A percentile compares a stretch with the other conserved stretches of the same genome.
phyloP scores from a whole-genome alignment of 2,113 vertebrate species.

The Pardalotus punctatus region DNA sequence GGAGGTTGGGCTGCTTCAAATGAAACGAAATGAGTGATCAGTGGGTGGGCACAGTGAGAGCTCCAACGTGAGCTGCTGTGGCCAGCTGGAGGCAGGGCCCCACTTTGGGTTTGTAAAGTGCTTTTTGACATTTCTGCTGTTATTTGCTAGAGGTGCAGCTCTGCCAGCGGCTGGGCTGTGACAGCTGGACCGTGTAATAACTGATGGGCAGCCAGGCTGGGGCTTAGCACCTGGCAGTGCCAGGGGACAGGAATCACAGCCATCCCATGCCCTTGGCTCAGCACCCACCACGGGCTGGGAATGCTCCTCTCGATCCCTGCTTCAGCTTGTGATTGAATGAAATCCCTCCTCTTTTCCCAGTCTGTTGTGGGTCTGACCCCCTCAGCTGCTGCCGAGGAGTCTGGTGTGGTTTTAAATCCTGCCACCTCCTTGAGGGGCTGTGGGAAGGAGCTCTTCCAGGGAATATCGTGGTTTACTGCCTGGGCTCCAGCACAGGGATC shows the following conservation, averaged over 20 bases:
- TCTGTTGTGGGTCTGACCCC: neutral
- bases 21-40: rapidly evolving
- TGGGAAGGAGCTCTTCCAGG: neutral
- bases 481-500: neutral
- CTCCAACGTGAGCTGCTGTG: rapidly evolving
- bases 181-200: neutral
- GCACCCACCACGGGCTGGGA: neutral
- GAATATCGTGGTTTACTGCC: neutral
- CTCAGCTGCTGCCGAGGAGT: neutral
- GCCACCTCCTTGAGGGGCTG: neutral
- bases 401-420: neutral
- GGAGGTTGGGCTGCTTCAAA: neutral
- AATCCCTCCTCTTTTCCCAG: neutral
- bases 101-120: neutral
- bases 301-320: neutral
- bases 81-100: neutral
- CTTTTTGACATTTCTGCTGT: neutral
- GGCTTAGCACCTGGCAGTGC: conserved; percentile 29
- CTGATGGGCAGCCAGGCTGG: neutral
- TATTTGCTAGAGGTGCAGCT: neutral
- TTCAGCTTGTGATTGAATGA: neutral
- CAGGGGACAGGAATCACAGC: neutral
- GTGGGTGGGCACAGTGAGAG: neutral
- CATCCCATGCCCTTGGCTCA: neutral
- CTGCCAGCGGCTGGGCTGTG: neutral